Evolutionary conservation across 2,113 vertebrate genomes (phyloP), one percentile per base, ranked within the genome.

Genomic region (Ailuropoda melanoleuca): DNA sequence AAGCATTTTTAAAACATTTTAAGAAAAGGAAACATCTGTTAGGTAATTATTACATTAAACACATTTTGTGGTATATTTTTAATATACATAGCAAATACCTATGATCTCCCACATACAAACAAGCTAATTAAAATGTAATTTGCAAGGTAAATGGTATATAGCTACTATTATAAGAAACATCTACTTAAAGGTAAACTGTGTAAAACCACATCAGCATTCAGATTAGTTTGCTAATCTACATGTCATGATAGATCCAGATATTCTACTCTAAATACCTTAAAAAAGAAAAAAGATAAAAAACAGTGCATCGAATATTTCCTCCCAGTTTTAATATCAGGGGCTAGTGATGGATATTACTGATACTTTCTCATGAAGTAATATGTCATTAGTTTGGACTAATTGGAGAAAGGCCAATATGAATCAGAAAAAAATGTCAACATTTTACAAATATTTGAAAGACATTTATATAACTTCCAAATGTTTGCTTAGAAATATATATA

Each of bases 151-250:
- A 90, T 64, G 34, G 19, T 83, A 89, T 64, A 96, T 19, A 97
- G 48, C 87, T 87, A 95, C 68, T 92, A 95, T 43, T 86, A 81
- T 7, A 96, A 93, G 48, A 95, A 93, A 72, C 4, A 97, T 75
- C 83, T 92, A 96, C 64, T 96, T 88, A 90, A 58, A 96, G 77
- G 66, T 83, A 95, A 95, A 93, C 26, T 93, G 19, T 93, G 48
- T 93, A n/a, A 97, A 96, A 70, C 26, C 70, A 81, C n/a, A 95
- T 53, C 93, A 95, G 58, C 55, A 92, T 96, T 93, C 82, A 96
- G n/a, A 83, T 84, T 86, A 94, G 13, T 93, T 53, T 96, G 64
- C 86, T 97, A 86, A 94, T 90, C 39, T 94, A 9, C 8, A 95
- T 80, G 70, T 62, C 18, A 89, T 62, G 56, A 96, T 24, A 53